Conservation (phyloP, 2,113 vertebrate species). For the Irena cyanogastra region DNA sequence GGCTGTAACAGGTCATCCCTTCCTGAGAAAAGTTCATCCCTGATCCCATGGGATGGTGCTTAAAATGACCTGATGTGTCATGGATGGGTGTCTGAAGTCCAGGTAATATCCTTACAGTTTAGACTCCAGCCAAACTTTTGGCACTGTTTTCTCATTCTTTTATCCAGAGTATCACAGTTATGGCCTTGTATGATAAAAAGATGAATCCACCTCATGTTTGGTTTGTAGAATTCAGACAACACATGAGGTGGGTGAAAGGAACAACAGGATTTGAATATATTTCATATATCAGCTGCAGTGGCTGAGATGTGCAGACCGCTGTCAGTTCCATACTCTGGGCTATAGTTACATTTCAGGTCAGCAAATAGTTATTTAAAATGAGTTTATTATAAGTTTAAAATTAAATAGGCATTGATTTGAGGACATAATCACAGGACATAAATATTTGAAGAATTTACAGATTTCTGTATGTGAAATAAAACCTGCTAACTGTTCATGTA, state of each 20-base stretch:
- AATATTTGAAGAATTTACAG: neutral
- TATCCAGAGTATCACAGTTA: neutral
- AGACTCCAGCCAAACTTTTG: neutral
- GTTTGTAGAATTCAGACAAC: neutral
- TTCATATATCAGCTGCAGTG: neutral
- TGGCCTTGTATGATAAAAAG: neutral
- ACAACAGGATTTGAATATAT: neutral
- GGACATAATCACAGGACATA: neutral
- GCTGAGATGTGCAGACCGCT: neutral
- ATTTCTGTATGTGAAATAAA: neutral
- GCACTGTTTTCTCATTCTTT: neutral
- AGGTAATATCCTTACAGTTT: fast-evolving
- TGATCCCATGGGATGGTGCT: neutral
- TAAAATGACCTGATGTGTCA: neutral
- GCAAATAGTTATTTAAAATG: neutral
- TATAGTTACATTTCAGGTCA: neutral
- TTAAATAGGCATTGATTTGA: neutral
- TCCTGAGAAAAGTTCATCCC: neutral
- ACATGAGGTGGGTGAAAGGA: neutral
- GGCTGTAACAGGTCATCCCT: neutral
- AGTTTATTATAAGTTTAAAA: neutral
- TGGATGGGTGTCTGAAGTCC: neutral
- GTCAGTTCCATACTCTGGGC: neutral
- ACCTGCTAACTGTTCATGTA: neutral
- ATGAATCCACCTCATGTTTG: neutral